Evolutionary conservation across 2,797 vertebrate species (phyloP), one percentile per base, ranked within the genome.

Genomic region (Channa striata): DNA sequence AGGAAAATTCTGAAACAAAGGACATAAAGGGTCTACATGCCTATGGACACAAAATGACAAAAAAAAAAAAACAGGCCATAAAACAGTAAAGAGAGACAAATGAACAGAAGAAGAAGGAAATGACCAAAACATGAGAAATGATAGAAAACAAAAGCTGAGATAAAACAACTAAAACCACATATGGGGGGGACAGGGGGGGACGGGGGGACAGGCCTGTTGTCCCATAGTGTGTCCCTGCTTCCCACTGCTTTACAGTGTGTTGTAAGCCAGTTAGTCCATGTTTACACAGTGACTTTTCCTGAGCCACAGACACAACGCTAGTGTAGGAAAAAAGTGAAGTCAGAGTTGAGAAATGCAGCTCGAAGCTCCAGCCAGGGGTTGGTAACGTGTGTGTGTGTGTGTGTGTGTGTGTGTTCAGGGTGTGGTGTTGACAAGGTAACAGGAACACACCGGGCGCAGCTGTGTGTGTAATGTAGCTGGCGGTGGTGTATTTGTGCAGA

Each of bases 371-470:
- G 25, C 25, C 25, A 30, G 25, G 30, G 48, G 65, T 33, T 34
- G 56, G 52, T 58, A 34, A 52, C 7, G 48, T 64, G 74, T 69
- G 52, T 63, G 52, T 30, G 11, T 37, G 36, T 37, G 25, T 30
- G 25, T 30, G 25, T 40, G 39, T 14, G 40, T 69, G 50, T 79
- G 81, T 68, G 42, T 71, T 67, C 47, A 84, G 60, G 87, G 89
- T 85, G 89, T 76, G 88, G 83, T 8, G 75, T 61, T 74, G 82
- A 54, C 76, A 72, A 0, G 40, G 62, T 30, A 62, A 66, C 52
- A 63, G 47, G 62, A 42, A 61, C 66, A 59, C n/a, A 65, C 59
- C 12, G 19, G 88, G 87, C 42, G 86, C 67, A 85, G 42, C 49
- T 52, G 8, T 52, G 51, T 54, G 61, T 75, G 37, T 77, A 30